Percentiles rank a stretch among this genome's conserved stretches.
Evolutionary conservation across 2,888 invertebrate species (phyloP).

Genomic region (Chloromyia formosa): DNA sequence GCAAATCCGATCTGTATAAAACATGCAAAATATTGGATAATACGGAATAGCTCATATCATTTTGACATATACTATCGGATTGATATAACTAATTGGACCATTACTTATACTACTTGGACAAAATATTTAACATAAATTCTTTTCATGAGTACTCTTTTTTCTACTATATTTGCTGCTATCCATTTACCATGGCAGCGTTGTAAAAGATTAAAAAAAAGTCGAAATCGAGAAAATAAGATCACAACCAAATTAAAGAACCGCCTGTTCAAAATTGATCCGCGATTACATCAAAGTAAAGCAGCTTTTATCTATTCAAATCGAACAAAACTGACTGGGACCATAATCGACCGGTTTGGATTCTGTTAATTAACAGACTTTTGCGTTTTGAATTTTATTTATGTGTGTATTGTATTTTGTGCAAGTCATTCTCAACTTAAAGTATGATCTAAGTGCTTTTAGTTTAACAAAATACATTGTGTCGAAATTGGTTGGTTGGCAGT

Average conservation of each 20-base stretch:
- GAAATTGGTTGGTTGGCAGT: too few species aligned
- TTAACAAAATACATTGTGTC: not conserved
- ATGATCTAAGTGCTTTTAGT: slow-evolving; percentile 38
- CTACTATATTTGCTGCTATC: too few species aligned
- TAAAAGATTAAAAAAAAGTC: too few species aligned
- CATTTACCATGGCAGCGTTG: too few species aligned
- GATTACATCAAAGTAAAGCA: slow-evolving; percentile 38
- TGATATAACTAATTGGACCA: too few species aligned
- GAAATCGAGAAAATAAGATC: not conserved
- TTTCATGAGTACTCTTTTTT: too few species aligned
- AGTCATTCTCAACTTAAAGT: slow-evolving; percentile 37
- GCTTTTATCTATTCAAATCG: slow-evolving; percentile 42
- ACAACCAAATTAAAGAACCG: slow-evolving; percentile 9
- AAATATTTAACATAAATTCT: too few species aligned
- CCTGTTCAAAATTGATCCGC: slow-evolving; percentile 30
- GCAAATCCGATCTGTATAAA: too few species aligned
- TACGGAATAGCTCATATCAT: too few species aligned
- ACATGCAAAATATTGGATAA: too few species aligned
- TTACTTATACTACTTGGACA: too few species aligned
- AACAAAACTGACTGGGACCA: slow-evolving; percentile 19
- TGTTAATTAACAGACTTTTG: slow-evolving; percentile 41
- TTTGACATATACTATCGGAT: too few species aligned
- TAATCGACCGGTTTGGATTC: slow-evolving; percentile 34
- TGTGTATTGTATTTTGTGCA: not conserved
- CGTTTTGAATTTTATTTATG: slow-evolving; percentile 16